A percentile compares a stretch with the other conserved stretches of the same genome.
Evolutionary conservation across 2,888 invertebrate species (phyloP).

Genomic region (Himalopsyche tibetana): DNA sequence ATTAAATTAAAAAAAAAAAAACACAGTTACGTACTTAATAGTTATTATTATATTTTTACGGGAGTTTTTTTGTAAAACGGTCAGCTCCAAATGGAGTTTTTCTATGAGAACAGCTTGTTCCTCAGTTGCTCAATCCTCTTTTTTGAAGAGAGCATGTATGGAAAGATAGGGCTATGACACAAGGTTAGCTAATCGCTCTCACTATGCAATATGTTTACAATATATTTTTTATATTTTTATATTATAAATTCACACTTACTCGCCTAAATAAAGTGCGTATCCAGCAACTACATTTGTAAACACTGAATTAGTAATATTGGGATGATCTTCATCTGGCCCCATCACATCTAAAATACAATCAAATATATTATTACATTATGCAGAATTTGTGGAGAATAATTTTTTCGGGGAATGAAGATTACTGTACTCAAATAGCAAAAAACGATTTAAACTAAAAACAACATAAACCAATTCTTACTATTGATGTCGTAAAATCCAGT

Average conservation of each 20-base stretch:
- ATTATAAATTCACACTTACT: slow-evolving; percentile 66
- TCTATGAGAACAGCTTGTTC: too few relatives aligned
- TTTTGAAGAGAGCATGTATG: too few relatives aligned
- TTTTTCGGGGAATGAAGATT: background rate
- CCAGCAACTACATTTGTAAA: slow-evolving; percentile 71
- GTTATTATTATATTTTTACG: too few relatives aligned
- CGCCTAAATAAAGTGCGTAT: slow-evolving; percentile 70
- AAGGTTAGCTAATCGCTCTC: too few relatives aligned
- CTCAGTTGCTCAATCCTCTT: too few relatives aligned
- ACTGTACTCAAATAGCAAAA: background rate
- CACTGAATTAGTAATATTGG: slow-evolving; percentile 70
- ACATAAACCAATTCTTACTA: slow-evolving; percentile 65
- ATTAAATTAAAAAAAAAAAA: background rate
- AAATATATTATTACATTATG: slow-evolving; percentile 32
- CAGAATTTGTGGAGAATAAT: background rate
- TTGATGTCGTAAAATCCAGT: slow-evolving; percentile 68
- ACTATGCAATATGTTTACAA: too few relatives aligned
- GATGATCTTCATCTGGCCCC: slow-evolving; percentile 73
- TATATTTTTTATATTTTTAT: too few relatives aligned
- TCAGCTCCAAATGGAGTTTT: too few relatives aligned
- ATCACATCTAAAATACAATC: slow-evolving; percentile 69
- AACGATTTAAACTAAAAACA: background rate
- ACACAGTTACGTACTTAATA: too few relatives aligned
- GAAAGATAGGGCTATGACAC: too few relatives aligned
- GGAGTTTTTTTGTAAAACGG: too few relatives aligned